Base-by-base conservation (phyloP, 2,797 vertebrate genomes). In the Graptemys geographica region DNA sequence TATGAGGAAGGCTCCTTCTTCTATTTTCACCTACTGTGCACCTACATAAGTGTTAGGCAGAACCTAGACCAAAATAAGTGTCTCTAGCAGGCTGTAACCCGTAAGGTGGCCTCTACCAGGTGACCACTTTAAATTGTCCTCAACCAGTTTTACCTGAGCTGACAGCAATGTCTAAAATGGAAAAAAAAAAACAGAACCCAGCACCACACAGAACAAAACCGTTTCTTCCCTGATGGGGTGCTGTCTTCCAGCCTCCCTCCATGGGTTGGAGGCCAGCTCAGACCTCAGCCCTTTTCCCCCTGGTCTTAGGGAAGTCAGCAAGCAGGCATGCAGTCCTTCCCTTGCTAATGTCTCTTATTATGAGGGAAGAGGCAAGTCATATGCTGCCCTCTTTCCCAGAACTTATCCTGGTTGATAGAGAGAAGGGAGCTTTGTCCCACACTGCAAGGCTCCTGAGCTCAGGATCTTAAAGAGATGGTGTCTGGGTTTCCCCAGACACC, bases 31-130 rank as follows among this genome's bases (percentile, higher is more conserved):
- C 41, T 5, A 49, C 53, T 23, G 5, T 5, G 21, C 55, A 91
- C 41, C 83, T 79, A 41, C 25, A 41, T 52, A 90, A 89, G 93
- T 88, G 92, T 90, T 88, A 94, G 85, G n/a, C 53, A 89, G 6
- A 86, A 5, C 80, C 55, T 33, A 92, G 59, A 37, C 86, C 49
- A 53, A 65, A 84, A 51, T 31, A 55, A 59, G 90, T 84, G 55
- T 10, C 80, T 90, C 82, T 88, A 90, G 56, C 83, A 81, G 2
- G n/a, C 65, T 89, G 79, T 72, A 69, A 86, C 19, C 27, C 78
- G 88, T 79, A 19, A 8, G 0, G 1, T 90, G 15, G 62, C 15
- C 62, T 65, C 62, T 65, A n/a, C 33, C 33, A 65, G 33, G 2
- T n/a, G 33, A 19, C 16, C 16, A n/a, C 16, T 19, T 33, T 62